These are phyloP conservation scores for Iguana delicatissima DNA, from an alignment of 2,797 vertebrate genomes.

Conservation along the genomic window DNA sequence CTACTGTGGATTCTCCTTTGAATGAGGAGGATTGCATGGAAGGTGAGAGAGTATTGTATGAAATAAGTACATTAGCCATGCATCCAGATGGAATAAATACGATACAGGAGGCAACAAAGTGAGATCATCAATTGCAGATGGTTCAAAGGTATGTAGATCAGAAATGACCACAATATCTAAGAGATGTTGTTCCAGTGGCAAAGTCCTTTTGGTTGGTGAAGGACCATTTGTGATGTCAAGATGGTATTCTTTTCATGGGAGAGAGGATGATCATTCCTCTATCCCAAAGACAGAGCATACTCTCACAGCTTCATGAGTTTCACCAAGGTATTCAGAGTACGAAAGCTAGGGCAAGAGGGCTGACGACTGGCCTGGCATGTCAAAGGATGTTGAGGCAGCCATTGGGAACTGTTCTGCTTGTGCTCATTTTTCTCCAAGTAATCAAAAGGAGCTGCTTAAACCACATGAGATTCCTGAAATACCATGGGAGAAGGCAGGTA, in stretches of 20 bases:
- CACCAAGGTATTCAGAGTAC: not conserved
- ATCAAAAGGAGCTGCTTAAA: not conserved
- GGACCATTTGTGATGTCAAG: not conserved
- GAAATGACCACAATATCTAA: not conserved
- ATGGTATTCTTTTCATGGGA: not conserved
- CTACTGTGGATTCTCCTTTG: no score
- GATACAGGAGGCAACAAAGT: not conserved
- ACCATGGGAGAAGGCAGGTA: not conserved
- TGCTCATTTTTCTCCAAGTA: not conserved
- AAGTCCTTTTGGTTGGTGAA: not conserved
- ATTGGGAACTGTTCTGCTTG: not conserved
- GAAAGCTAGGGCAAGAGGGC: not conserved
- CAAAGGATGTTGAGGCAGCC: not conserved
- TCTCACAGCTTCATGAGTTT: not conserved
- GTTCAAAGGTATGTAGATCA: not conserved
- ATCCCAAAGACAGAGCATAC: not conserved
- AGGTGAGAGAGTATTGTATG: no score
- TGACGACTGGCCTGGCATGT: not conserved
- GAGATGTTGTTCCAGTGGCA: not conserved
- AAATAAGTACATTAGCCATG: not conserved
- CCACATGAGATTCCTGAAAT: not conserved
- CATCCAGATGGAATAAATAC: not conserved
- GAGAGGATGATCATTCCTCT: not conserved
- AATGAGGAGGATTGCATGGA: no score
- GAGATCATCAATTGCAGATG: not conserved